phyloP scores from a whole-genome alignment of 2,888 invertebrate species.

The Noctua comes region DNA sequence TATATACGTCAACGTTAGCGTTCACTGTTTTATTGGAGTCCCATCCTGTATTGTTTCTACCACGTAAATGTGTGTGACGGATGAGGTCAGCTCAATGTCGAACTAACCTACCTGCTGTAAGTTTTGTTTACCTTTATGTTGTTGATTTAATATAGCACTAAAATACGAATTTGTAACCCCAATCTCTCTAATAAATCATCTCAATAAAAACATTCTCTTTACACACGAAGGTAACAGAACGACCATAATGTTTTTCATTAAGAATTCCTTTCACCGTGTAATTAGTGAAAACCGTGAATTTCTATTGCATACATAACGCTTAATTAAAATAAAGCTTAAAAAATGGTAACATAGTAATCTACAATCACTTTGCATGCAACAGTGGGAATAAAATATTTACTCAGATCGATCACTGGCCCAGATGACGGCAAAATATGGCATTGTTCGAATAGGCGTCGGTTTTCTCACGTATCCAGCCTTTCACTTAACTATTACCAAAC shows the following conservation, averaged over 20 bases:
- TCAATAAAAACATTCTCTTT: constrained; percentile 46
- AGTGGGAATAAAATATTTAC: constrained; percentile 86
- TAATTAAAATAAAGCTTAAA: constrained; percentile 48
- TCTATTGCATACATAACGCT: constrained; percentile 57
- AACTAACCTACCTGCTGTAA: constrained; percentile 6
- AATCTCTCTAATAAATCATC: constrained; percentile 40
- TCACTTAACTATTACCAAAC: constrained; percentile 89
- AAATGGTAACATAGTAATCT: constrained; percentile 70
- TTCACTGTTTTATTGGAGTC: constrained; percentile 30
- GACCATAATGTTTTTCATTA: constrained; percentile 48
- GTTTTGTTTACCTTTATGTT: constrained; percentile 20
- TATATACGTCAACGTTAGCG: neutral
- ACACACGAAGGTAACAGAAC: constrained; percentile 55
- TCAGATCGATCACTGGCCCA: constrained; percentile 86
- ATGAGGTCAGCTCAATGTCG: constrained; percentile 31
- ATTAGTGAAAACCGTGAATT: constrained; percentile 61
- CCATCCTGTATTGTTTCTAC: constrained; percentile 27
- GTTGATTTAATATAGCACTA: constrained; percentile 16
- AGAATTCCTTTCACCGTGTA: constrained; percentile 54
- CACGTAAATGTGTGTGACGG: constrained; percentile 21
- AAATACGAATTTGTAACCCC: constrained; percentile 17
- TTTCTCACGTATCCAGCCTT: constrained; percentile 89
- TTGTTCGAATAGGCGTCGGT: constrained; percentile 87
- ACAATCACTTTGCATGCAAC: constrained; percentile 80
- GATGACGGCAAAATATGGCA: constrained; percentile 88